Evolutionary conservation across 2,113 vertebrate genomes (phyloP).

Genomic region (Nerophis ophidion): DNA sequence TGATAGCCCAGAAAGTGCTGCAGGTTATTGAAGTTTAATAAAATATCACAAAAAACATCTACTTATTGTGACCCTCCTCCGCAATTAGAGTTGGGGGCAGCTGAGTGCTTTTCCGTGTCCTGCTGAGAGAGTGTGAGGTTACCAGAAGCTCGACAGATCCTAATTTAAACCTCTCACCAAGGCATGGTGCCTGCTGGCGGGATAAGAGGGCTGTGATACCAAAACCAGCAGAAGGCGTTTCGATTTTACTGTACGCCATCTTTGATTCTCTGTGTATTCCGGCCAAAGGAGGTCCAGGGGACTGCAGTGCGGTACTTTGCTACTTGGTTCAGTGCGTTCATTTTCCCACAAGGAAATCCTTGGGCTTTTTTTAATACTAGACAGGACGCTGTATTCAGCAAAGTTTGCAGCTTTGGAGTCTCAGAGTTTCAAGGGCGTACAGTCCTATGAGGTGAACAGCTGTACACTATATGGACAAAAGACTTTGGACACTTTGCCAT

Average conservation of each 20-base stretch:
- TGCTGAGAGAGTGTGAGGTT: constrained; percentile 29
- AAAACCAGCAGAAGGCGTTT: constrained; percentile 28
- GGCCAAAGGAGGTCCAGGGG: constrained; percentile 6
- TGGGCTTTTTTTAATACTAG: not conserved
- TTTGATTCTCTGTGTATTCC: not conserved
- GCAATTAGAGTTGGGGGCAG: constrained; percentile 5
- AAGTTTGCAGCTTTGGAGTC: not conserved
- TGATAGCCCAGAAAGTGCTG: not conserved
- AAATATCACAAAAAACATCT: not conserved
- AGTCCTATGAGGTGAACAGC: not conserved
- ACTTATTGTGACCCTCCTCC: constrained; percentile 26
- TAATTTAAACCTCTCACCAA: constrained; percentile 33
- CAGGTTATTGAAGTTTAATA: not conserved
- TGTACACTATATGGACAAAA: not conserved
- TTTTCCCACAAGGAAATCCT: not conserved
- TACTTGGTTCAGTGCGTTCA: constrained; percentile 3
- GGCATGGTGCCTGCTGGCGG: constrained; percentile 9
- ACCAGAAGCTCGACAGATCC: constrained; percentile 36
- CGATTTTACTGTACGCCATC: not conserved
- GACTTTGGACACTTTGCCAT: too few relatives aligned
- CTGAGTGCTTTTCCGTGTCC: constrained; percentile 59
- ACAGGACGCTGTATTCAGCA: not conserved
- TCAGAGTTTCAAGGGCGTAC: not conserved
- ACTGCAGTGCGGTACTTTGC: constrained; percentile 10
- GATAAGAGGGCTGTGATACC: constrained; percentile 14